These are phyloP conservation scores for Noctua janthe DNA, from an alignment of 2,888 invertebrate species.

Conservation along the genomic window DNA sequence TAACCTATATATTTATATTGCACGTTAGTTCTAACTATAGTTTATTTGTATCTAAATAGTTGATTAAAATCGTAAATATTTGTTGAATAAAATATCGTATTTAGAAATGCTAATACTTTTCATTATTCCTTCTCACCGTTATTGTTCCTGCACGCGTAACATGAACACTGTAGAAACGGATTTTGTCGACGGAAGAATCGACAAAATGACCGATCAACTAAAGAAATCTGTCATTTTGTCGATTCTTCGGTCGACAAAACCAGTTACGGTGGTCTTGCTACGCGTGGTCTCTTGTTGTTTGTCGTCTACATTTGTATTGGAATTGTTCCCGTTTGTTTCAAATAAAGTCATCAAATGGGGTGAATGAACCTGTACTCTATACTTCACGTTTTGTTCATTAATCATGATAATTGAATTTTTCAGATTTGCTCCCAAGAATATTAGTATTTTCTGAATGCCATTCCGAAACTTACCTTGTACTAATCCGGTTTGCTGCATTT, in stretches of 20 bases:
- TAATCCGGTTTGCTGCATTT: slow-evolving; percentile 55
- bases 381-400: slow-evolving; percentile 44
- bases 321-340: slow-evolving; percentile 28
- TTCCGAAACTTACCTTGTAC: slow-evolving; percentile 55
- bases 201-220: too few species aligned
- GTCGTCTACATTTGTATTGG: slow-evolving; percentile 40
- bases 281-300: slow-evolving; percentile 47
- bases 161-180: too few species aligned
- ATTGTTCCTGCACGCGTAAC: slow-evolving; percentile 10
- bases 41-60: slow-evolving; percentile 68
- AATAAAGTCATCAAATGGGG: slow-evolving; percentile 29
- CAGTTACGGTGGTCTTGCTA: too few species aligned
- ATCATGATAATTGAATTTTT: slow-evolving; percentile 72
- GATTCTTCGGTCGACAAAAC: too few species aligned
- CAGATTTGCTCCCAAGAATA: slow-evolving; percentile 90
- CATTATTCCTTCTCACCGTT: slow-evolving; percentile 59
- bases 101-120: slow-evolving; percentile 66
- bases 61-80: slow-evolving; percentile 62
- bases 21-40: slow-evolving; percentile 69
- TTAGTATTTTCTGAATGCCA: slow-evolving; percentile 84
- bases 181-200: too few species aligned
- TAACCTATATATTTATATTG: slow-evolving; percentile 68
- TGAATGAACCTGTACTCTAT: slow-evolving; percentile 27
- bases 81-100: slow-evolving; percentile 75
- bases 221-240: too few species aligned